phyloP scores from a whole-genome alignment of 2,113 vertebrate species.

The Phylloscopus whistleri region DNA sequence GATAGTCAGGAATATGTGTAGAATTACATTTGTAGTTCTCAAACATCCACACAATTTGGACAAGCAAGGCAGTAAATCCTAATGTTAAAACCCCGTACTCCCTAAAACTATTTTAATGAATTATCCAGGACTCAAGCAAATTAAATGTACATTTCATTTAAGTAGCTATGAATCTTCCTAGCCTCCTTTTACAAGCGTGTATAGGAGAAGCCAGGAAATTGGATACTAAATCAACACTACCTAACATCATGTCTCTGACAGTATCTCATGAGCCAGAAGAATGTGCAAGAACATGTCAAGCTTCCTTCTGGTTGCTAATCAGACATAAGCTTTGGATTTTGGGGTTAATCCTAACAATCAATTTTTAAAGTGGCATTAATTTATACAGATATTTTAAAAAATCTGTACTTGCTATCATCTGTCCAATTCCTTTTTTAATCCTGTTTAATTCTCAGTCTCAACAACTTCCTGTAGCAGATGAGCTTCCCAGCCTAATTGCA shows the following conservation, averaged over 20 bases:
- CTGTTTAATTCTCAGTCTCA: constrained; percentile 44
- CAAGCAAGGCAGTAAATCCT: neutral
- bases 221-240: neutral
- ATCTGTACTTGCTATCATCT: neutral
- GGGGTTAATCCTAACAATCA: constrained; percentile 15
- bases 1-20: neutral
- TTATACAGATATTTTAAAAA: neutral
- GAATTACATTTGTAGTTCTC: neutral
- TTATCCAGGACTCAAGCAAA: neutral
- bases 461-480: constrained; percentile 36
- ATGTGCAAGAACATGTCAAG: neutral
- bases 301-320: constrained; percentile 33
- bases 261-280: constrained; percentile 5
- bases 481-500: neutral
- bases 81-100: neutral
- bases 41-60: neutral
- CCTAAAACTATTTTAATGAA: neutral
- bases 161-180: neutral
- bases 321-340: constrained; percentile 1
- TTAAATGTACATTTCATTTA: neutral
- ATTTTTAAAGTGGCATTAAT: neutral
- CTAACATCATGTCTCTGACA: neutral
- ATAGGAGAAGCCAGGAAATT: neutral
- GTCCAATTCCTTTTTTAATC: constrained; percentile 16
- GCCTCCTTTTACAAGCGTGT: neutral